Conservation (phyloP, 1,140 invertebrate species). For the Caerostris extrusa region DNA sequence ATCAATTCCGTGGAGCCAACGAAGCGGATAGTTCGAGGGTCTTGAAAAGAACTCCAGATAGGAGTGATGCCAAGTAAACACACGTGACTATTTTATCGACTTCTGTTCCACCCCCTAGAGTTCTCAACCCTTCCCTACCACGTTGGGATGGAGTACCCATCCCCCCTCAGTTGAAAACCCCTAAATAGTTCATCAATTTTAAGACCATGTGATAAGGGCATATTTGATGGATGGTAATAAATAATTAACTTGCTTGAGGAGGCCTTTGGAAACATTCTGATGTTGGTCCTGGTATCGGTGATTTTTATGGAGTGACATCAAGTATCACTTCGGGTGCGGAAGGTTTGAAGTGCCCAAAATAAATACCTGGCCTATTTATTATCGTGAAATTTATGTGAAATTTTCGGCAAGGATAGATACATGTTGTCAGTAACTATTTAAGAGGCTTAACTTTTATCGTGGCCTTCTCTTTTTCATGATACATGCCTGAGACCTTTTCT, state of each 20-base stretch:
- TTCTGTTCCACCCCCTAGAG: background rate
- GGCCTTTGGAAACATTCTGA: background rate
- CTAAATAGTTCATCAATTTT: background rate
- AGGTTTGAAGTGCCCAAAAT: too few relatives aligned
- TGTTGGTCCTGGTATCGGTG: background rate
- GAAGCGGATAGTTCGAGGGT: constrained; percentile 41
- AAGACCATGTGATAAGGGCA: background rate
- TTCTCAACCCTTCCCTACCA: background rate
- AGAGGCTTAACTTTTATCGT: too few relatives aligned
- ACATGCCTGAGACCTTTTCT: too few relatives aligned
- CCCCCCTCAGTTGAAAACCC: too few relatives aligned
- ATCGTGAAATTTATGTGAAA: too few relatives aligned
- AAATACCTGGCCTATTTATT: too few relatives aligned
- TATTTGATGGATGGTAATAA: background rate
- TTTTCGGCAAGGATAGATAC: too few relatives aligned
- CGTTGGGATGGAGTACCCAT: too few relatives aligned
- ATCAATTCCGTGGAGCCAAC: constrained; percentile 12
- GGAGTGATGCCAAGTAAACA: constrained; percentile 45
- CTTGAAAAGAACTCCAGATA: constrained; percentile 21
- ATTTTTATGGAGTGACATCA: background rate
- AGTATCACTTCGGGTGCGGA: background rate
- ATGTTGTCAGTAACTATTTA: too few relatives aligned
- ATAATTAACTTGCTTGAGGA: constrained; percentile 4
- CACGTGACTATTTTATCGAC: constrained; percentile 57
- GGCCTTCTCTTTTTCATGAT: too few relatives aligned